A percentile compares a stretch with the other conserved stretches of the same genome.
Evolutionary conservation across 2,797 vertebrate species (phyloP).

Genomic region (Artibeus lituratus): DNA sequence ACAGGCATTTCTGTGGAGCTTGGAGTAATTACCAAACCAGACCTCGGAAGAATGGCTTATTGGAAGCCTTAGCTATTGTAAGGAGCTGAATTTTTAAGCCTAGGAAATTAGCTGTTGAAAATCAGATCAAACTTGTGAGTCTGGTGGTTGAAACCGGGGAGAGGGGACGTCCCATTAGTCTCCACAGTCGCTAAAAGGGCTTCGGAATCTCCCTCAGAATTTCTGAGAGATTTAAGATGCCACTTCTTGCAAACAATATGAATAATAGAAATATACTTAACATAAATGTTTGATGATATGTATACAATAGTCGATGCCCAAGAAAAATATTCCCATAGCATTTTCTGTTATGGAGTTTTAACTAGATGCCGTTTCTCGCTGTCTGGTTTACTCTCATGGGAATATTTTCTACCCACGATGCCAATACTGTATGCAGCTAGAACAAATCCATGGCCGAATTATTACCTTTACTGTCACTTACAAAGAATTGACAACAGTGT

Average conservation of each 20-base stretch:
- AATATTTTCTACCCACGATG: background rate
- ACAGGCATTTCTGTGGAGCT: constrained; percentile 48
- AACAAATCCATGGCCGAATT: background rate
- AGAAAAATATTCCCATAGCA: background rate
- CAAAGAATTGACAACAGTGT: background rate
- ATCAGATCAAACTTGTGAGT: background rate
- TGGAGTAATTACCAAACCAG: constrained; percentile 64
- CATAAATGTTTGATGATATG: constrained; percentile 14
- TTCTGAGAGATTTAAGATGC: background rate
- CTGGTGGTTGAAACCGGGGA: background rate
- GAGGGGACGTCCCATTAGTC: background rate
- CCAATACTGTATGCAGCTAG: background rate
- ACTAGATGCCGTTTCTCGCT: background rate
- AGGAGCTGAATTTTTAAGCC: background rate
- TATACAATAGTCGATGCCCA: background rate
- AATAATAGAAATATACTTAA: constrained; percentile 2
- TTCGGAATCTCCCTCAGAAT: background rate
- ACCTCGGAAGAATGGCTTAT: constrained; percentile 55
- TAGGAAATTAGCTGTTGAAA: constrained; percentile 44
- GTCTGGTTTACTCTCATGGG: background rate
- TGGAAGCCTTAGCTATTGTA: background rate
- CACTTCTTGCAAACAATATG: constrained; percentile 7
- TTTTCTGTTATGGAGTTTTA: background rate
- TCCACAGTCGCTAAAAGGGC: background rate
- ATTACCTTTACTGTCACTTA: background rate